phyloP scores from a whole-genome alignment of 2,888 invertebrate genomes.

The Rhorus exstirpatorius region DNA sequence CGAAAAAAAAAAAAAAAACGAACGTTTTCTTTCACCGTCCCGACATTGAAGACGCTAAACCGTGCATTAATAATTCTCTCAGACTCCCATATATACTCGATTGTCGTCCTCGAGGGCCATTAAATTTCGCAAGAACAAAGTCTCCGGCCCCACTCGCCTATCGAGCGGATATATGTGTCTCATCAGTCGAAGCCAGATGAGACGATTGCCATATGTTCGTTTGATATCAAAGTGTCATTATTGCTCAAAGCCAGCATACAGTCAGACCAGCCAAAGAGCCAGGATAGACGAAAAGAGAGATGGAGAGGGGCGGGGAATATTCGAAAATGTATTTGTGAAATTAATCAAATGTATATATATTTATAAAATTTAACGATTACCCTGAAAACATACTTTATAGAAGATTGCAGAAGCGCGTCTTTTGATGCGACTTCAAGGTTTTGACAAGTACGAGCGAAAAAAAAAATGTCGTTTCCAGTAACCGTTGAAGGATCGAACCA shows the following conservation, averaged over 20 bases:
- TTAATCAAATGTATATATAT: no score
- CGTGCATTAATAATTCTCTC: slow-evolving; percentile 48
- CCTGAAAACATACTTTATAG: no score
- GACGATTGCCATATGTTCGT: neutral
- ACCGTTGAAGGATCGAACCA: neutral
- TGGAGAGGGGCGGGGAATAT: no score
- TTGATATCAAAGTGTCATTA: slow-evolving; percentile 4
- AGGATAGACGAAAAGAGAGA: neutral
- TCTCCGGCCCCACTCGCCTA: neutral
- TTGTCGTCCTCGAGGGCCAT: neutral
- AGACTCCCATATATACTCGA: neutral
- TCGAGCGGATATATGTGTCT: slow-evolving; percentile 22
- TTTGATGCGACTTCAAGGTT: neutral
- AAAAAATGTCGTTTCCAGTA: neutral
- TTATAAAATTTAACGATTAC: no score
- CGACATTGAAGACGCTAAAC: neutral
- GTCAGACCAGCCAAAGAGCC: no score
- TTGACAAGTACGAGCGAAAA: neutral
- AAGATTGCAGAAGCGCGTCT: no score
- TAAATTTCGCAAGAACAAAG: neutral
- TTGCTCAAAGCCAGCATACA: neutral
- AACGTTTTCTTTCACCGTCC: neutral
- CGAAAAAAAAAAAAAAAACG: neutral
- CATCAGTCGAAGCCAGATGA: neutral
- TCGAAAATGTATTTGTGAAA: no score